Conservation (phyloP, 2,888 invertebrate species). For the Sipha maydis region DNA sequence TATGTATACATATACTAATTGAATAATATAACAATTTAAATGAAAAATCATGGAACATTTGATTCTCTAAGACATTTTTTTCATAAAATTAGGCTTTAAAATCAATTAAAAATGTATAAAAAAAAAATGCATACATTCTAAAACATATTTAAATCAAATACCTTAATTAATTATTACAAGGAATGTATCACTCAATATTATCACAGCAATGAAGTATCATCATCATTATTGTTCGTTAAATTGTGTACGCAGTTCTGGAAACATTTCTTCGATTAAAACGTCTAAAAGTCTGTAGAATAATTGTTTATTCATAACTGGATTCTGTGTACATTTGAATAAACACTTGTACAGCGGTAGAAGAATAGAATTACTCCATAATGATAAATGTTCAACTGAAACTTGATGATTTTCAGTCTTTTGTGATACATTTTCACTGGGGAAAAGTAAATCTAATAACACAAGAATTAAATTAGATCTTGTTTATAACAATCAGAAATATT, state of each 20-base stretch:
- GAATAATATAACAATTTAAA: background rate
- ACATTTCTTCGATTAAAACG: constrained; percentile 78
- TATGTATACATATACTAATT: background rate
- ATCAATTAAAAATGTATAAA: background rate
- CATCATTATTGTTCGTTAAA: constrained; percentile 34
- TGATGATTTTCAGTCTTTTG: constrained; percentile 44
- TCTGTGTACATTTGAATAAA: constrained; percentile 67
- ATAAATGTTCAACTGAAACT: constrained; percentile 64
- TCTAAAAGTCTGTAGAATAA: constrained; percentile 84
- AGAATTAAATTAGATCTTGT: background rate
- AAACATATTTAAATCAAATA: background rate
- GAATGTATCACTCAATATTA: constrained; percentile 36
- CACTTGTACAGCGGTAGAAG: constrained; percentile 65
- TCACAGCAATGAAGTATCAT: constrained; percentile 35
- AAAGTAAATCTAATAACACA: constrained; percentile 24
- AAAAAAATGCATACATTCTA: background rate
- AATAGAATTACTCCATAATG: constrained; percentile 64
- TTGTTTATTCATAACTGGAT: constrained; percentile 74
- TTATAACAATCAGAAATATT: background rate
- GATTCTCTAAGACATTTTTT: background rate
- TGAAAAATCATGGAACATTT: background rate
- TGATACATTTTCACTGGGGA: background rate
- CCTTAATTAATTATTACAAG: constrained; percentile 2
- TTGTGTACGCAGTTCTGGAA: constrained; percentile 72
- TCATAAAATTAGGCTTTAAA: background rate